These are phyloP conservation scores for Polylopha cassiicola DNA, from an alignment of 2,888 invertebrate genomes.

Conservation along the genomic window DNA sequence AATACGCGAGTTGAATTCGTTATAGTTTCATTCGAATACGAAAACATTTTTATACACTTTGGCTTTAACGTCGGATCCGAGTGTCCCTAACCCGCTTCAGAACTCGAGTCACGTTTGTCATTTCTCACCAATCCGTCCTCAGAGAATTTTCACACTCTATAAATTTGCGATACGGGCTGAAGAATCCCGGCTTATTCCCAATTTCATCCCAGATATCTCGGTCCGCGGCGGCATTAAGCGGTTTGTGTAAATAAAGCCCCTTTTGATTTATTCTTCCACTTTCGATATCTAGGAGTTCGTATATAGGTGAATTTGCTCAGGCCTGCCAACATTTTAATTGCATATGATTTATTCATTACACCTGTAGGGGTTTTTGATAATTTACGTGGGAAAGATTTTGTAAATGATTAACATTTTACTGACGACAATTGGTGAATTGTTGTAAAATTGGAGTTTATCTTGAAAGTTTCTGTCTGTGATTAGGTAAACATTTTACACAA, in stretches of 20 bases:
- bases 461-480: too few species aligned
- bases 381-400: too few species aligned
- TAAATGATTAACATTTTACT: too few species aligned
- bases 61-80: constrained; percentile 6
- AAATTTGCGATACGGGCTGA: constrained; percentile 54
- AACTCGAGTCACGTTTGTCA: constrained; percentile 62
- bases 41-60: not conserved
- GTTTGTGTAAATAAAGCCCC: constrained; percentile 33
- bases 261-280: constrained; percentile 28
- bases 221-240: constrained; percentile 37
- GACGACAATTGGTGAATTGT: too few species aligned
- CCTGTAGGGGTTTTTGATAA: too few species aligned
- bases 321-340: constrained; percentile 4
- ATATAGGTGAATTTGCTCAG: constrained; percentile 1
- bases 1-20: too few species aligned
- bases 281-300: constrained; percentile 5
- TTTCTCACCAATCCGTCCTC: constrained; percentile 53
- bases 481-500: too few species aligned
- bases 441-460: too few species aligned
- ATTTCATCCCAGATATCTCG: constrained; percentile 31
- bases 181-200: constrained; percentile 48
- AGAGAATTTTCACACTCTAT: constrained; percentile 66
- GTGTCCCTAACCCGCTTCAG: constrained; percentile 25
- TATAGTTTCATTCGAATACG: constrained; percentile 1
- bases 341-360: too few species aligned